Percentiles rank a stretch among this genome's conserved stretches.
Evolutionary conservation across 2,888 invertebrate species (phyloP).

Genomic region (Marasmarcha lunaedactyla): DNA sequence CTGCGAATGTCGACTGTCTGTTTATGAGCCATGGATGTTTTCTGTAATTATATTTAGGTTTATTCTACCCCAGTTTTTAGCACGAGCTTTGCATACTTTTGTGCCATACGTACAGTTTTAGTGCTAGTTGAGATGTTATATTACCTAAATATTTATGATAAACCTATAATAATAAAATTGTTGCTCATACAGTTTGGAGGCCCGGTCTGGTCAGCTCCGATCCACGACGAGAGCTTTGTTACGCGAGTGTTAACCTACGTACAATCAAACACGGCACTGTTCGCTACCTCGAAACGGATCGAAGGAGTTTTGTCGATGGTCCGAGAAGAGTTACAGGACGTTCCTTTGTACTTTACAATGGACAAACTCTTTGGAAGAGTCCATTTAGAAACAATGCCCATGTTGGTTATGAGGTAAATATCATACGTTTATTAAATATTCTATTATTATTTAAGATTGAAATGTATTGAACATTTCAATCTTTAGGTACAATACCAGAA

Average conservation of each 20-base stretch:
- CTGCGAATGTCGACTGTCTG: too few relatives aligned
- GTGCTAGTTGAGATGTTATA: too few relatives aligned
- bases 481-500: too few relatives aligned
- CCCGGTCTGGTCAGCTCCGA: constrained; percentile 91
- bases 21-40: too few relatives aligned
- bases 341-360: constrained; percentile 88
- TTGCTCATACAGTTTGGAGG: constrained; percentile 87
- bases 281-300: constrained; percentile 81
- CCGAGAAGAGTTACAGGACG: constrained; percentile 83
- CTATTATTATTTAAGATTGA: constrained; percentile 1
- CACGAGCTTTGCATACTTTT: too few relatives aligned
- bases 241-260: constrained; percentile 69
- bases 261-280: constrained; percentile 41
- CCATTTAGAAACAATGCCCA: constrained; percentile 78
- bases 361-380: constrained; percentile 82
- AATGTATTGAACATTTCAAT: background rate
- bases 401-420: constrained; percentile 74
- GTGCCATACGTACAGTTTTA: too few relatives aligned
- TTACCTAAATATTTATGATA: too few relatives aligned
- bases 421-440: background rate
- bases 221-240: constrained; percentile 87
- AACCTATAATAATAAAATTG: too few relatives aligned
- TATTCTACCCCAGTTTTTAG: too few relatives aligned
- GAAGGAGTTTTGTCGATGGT: constrained; percentile 85
- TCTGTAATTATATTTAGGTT: too few relatives aligned